Percentiles rank a stretch among this genome's conserved stretches.
Conservation (phyloP, 2,888 invertebrate species). For the Cabera pusaria region DNA sequence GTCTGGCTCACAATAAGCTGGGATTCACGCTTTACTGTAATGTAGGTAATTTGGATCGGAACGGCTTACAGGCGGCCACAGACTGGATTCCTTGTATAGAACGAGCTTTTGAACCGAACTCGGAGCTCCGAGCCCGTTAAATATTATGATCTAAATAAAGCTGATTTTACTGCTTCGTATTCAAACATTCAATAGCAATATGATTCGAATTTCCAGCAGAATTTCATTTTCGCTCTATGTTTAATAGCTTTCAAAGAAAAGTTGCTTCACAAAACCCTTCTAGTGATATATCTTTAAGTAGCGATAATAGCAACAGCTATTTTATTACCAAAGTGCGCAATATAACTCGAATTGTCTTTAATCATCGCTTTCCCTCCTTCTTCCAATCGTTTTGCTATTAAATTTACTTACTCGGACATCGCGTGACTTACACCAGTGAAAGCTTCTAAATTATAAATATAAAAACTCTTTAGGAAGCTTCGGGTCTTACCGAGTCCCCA, state of each 20-base stretch:
- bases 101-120: constrained; percentile 17
- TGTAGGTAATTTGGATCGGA: constrained; percentile 52
- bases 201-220: too few species aligned
- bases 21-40: constrained; percentile 60
- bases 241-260: constrained; percentile 13
- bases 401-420: constrained; percentile 46
- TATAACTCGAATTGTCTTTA: constrained; percentile 13
- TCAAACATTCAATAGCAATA: too few species aligned
- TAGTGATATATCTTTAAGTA: constrained; percentile 7
- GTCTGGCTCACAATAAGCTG: constrained; percentile 58
- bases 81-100: constrained; percentile 26
- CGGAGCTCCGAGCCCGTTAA: constrained; percentile 12
- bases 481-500: constrained; percentile 41
- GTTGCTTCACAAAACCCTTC: constrained; percentile 7
- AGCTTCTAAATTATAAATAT: constrained; percentile 64
- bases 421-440: constrained; percentile 70
- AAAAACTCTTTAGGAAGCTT: constrained; percentile 58
- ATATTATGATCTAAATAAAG: constrained; percentile 6
- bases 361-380: constrained; percentile 34
- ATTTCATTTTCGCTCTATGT: too few species aligned
- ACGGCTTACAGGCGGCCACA: constrained; percentile 35
- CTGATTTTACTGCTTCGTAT: constrained; percentile 8
- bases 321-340: constrained; percentile 6
- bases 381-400: constrained; percentile 41
- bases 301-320: constrained; percentile 8